Conservation (phyloP, 2,113 vertebrate genomes). For the Percopsis transmontana region DNA sequence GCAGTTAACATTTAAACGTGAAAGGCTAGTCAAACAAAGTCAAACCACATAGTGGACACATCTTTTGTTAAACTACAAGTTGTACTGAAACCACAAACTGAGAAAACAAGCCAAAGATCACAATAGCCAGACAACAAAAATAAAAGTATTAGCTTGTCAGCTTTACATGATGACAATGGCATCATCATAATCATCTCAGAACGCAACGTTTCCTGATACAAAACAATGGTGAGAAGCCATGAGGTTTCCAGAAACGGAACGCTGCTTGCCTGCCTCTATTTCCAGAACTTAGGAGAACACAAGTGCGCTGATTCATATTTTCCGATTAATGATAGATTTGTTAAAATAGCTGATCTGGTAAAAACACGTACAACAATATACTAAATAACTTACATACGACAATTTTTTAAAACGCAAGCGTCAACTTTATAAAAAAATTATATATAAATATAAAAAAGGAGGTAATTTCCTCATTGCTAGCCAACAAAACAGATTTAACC, state of each 20-base stretch:
- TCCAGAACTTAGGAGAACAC: conserved; percentile 46
- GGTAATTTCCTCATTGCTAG: too few relatives aligned
- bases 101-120: not conserved
- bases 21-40: not conserved
- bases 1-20: not conserved
- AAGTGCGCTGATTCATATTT: not conserved
- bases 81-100: not conserved
- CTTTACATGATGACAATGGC: too few relatives aligned
- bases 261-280: conserved; percentile 34
- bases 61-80: too few relatives aligned
- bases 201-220: not conserved
- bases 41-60: not conserved
- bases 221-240: conserved; percentile 31
- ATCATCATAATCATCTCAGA: conserved; percentile 8
- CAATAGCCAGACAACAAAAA: not conserved
- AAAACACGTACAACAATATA: not conserved
- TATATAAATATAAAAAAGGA: too few relatives aligned
- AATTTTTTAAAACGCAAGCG: too few relatives aligned
- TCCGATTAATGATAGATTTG: not conserved
- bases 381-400: too few relatives aligned
- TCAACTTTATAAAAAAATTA: too few relatives aligned
- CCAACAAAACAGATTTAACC: too few relatives aligned
- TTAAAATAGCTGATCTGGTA: too few relatives aligned
- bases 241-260: conserved; percentile 61
- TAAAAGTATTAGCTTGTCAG: not conserved